Evolutionary conservation across 2,888 invertebrate genomes (phyloP).

Genomic region (Cephus runcator): DNA sequence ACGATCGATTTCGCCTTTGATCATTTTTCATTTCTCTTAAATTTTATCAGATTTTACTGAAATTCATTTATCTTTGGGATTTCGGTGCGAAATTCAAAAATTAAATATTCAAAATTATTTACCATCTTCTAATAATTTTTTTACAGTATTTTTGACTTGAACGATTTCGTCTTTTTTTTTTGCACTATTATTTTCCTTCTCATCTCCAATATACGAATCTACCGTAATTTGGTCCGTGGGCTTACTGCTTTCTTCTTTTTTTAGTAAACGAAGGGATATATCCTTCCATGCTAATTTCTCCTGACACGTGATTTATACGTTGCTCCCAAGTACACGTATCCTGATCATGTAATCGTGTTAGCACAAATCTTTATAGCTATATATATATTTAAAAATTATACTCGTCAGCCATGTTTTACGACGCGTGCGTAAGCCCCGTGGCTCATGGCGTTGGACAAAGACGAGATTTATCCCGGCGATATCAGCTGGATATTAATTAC

Average conservation of each 20-base stretch:
- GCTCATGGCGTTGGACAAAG: conserved; percentile 25
- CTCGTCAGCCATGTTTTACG: not conserved
- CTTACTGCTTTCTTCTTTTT: not conserved
- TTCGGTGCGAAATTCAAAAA: not conserved
- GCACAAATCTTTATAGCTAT: not conserved
- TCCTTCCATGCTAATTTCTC: not conserved
- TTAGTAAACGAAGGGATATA: not conserved
- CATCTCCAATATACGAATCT: not conserved
- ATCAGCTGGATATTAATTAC: conserved; percentile 50
- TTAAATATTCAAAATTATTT: too few relatives aligned
- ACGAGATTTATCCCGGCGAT: conserved; percentile 37
- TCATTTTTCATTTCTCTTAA: not conserved
- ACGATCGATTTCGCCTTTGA: not conserved
- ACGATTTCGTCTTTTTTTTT: too few relatives aligned
- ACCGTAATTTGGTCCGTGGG: not conserved
- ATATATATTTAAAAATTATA: not conserved
- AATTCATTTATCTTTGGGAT: not conserved
- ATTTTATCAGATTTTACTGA: not conserved
- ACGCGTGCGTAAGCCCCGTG: conserved; percentile 10
- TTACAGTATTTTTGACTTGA: too few relatives aligned
- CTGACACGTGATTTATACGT: not conserved
- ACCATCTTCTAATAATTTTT: too few relatives aligned
- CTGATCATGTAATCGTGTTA: not conserved
- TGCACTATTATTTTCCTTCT: not conserved
- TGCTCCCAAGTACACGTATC: not conserved